phyloP scores from a whole-genome alignment of 2,113 vertebrate species.

The Hoplias malabaricus region DNA sequence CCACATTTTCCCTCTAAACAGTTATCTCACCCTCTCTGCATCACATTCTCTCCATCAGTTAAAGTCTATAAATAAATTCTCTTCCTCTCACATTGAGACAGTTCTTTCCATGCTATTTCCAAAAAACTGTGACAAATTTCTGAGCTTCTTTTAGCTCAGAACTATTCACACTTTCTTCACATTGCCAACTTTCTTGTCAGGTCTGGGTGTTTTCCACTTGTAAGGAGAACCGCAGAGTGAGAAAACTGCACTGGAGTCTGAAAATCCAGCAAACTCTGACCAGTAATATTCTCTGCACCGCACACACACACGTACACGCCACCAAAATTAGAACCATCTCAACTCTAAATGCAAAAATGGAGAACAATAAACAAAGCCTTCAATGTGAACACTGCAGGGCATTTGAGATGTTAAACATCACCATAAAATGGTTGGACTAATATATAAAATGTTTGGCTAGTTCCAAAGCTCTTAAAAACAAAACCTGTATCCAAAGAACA shows the following conservation, averaged over 20 bases:
- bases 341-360: conserved; percentile 2
- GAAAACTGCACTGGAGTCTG: conserved; percentile 20
- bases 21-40: not conserved
- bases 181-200: not conserved
- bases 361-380: conserved; percentile 39
- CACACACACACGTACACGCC: conserved; percentile 33
- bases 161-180: not conserved
- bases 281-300: conserved; percentile 25
- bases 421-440: too few species aligned
- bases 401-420: too few species aligned
- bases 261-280: conserved; percentile 37
- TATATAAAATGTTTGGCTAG: too few species aligned
- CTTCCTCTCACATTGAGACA: not conserved
- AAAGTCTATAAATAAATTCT: too few species aligned
- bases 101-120: not conserved
- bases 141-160: not conserved
- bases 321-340: conserved; percentile 41
- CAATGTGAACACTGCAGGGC: too few species aligned
- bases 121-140: not conserved
- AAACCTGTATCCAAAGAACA: too few species aligned
- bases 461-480: too few species aligned
- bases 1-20: not conserved
- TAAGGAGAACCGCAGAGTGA: conserved; percentile 9
- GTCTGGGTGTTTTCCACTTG: conserved; percentile 9
- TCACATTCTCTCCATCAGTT: not conserved